Base-by-base conservation (phyloP, 2,797 vertebrate genomes). In the Syngnathus rostellatus region DNA sequence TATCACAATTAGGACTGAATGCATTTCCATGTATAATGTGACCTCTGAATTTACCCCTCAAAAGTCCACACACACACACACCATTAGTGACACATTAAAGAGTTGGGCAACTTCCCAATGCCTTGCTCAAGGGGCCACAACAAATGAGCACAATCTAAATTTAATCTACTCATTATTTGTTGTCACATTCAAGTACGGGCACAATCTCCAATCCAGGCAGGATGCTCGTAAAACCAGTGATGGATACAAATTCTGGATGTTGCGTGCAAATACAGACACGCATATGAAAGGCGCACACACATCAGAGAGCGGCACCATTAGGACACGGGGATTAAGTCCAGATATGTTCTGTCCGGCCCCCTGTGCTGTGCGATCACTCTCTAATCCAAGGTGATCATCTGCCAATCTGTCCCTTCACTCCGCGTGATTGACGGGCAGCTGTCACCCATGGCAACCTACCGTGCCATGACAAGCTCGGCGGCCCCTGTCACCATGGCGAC, bases 331-430 rank as follows among this genome's bases (percentile, higher is more conserved):
- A 84, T 87, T 85, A 84, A 77, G 76, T 67, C 76, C 70, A 65
- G 81, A 84, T 83, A 76, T 73, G 80, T 79, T 73, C 76, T 71
- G 65, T 73, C 66, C 45, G 65, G 76, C 71, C 73, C 68, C 68
- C 67, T 41, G 74, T 72, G 79, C 71, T 65, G 60, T 16, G 72
- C 64, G 74, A 82, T 85, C 72, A n/a, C 77, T 75, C 81, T 64
- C 80, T 86, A 88, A 89, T 89, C 85, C 85, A 83, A 87, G 83
- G 87, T 88, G 85, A 87, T 89, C 87, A 86, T 84, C 77, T 38
- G 75, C 80, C 73, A 77, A 80, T 86, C 84, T 86, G 85, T 81
- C 85, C 77, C 82, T 73, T 81, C 85, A 76, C 78, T 87, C 82
- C 66, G 68, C 65, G 43, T 70, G 85, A 86, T 83, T 88, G 88